Conservation (phyloP, 37 sponge, comb jelly and placozoan species). For the Halisarca cf. caerulea region DNA sequence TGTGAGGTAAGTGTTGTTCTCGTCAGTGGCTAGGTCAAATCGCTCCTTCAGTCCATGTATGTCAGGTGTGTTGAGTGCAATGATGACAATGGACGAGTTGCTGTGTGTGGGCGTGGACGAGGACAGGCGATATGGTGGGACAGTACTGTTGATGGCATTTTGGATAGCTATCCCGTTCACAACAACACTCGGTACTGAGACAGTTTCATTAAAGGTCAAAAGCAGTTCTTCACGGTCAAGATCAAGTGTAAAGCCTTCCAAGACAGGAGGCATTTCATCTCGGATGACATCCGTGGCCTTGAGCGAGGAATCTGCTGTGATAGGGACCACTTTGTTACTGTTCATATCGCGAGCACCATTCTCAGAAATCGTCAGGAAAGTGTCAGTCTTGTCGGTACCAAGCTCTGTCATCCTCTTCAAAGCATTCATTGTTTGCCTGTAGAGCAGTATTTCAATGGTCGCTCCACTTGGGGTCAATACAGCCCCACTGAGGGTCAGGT, state of each 20-base stretch:
- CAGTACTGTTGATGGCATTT: slow-evolving; percentile 35
- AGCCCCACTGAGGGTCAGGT: slow-evolving; percentile 47
- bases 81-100: slow-evolving; percentile 57
- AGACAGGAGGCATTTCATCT: slow-evolving; percentile 49
- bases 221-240: slow-evolving; percentile 60
- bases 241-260: slow-evolving; percentile 68
- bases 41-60: slow-evolving; percentile 59
- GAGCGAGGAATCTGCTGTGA: neutral
- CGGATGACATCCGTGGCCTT: slow-evolving; percentile 35
- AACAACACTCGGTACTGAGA: slow-evolving; percentile 45
- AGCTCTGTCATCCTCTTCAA: slow-evolving; percentile 61
- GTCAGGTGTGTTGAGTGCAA: slow-evolving; percentile 47
- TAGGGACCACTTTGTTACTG: slow-evolving; percentile 53
- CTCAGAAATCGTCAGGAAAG: slow-evolving; percentile 59
- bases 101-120: slow-evolving; percentile 29
- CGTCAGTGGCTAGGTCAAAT: slow-evolving; percentile 52
- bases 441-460: slow-evolving; percentile 39
- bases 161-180: slow-evolving; percentile 56
- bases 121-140: slow-evolving; percentile 36
- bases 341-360: slow-evolving; percentile 73
- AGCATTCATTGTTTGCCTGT: slow-evolving; percentile 54
- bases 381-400: slow-evolving; percentile 51
- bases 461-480: slow-evolving; percentile 37
- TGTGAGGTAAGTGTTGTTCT: slow-evolving; percentile 53
- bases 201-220: slow-evolving; percentile 73